Evolutionary conservation across 2,888 invertebrate species (phyloP), one percentile per base, ranked within the genome.

Genomic region (Meliscaeva auricollis): DNA sequence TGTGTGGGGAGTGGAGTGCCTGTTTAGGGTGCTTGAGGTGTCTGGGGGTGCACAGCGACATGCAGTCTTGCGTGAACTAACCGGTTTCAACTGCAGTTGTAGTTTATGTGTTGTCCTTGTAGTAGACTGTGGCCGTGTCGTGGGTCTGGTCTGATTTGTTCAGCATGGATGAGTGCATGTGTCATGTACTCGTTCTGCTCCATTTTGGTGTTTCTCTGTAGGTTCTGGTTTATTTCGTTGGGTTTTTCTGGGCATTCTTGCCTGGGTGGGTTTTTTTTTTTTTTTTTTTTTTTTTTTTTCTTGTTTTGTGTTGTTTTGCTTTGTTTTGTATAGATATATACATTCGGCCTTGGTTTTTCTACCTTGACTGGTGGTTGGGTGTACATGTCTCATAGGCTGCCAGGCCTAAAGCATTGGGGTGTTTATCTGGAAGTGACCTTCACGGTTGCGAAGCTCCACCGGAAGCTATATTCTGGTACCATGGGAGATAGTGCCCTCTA

Each of bases 401-500:
- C 9, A 46, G 46, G 46, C 46, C 46, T 17, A 0, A 4, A n/a
- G 41, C 46, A 0, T 8, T 46, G 9, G 0, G 46, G 9, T 6
- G 17, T 9, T 46, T 9, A 50, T 22, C 22, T 50, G 22, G 48
- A 22, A 50, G 48, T 50, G 20, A 50, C 20, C 48, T 44, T 50
- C 22, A 50, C 48, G 48, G 46, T 46, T 8, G 4, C 17, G 46
- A 46, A 17, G 46, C 46, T 46, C 46, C 46, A 17, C 17, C 17
- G 22, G 48, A 20, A 50, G 48, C 48, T 48, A 48, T 20, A 11
- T 48, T 48, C 48, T 48, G 48, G 48, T 48, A 48, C 44, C 48
- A 48, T 20, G 44, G 44, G 15, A 15, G 44, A 41, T 41, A n/a
- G n/a, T n/a, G 1, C 6, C 20, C 11, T 15, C 46, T 8, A 1